Percentiles rank a stretch among this genome's conserved stretches.
Evolutionary conservation across 1,140 invertebrate species (phyloP).

Genomic region (Bombus soroeensis): DNA sequence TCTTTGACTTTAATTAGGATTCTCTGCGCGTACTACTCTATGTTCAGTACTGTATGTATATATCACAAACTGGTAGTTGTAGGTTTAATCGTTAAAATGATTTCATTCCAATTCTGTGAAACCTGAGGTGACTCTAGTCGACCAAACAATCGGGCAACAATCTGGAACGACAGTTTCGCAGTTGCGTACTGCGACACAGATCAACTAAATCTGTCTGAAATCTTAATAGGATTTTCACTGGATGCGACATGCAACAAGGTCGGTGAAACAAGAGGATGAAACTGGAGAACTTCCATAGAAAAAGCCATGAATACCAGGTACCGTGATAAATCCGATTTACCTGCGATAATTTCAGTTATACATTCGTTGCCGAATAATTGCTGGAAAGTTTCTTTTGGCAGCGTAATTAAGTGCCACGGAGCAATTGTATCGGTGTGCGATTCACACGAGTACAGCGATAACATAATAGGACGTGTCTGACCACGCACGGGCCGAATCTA

Average conservation of each 20-base stretch:
- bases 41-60: neutral
- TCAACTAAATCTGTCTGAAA: neutral
- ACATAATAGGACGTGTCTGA: neutral
- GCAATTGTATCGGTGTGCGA: neutral
- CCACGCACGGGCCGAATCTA: neutral
- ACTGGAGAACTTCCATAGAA: slow-evolving; percentile 7
- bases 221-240: slow-evolving; percentile 37
- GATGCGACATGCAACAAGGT: neutral
- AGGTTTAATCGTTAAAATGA: neutral
- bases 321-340: slow-evolving; percentile 34
- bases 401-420: neutral
- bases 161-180: slow-evolving; percentile 31
- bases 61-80: neutral
- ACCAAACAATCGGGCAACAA: slow-evolving; percentile 35
- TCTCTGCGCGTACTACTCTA: neutral
- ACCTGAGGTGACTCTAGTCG: neutral
- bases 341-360: neutral
- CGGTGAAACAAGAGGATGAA: neutral
- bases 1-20: no score
- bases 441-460: neutral
- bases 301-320: neutral
- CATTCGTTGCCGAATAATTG: slow-evolving; percentile 17
- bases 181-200: slow-evolving; percentile 1
- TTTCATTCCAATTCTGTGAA: neutral
- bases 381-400: slow-evolving; percentile 8